Conservation (phyloP, 2,797 vertebrate species). For the Epinephelus awoara region DNA sequence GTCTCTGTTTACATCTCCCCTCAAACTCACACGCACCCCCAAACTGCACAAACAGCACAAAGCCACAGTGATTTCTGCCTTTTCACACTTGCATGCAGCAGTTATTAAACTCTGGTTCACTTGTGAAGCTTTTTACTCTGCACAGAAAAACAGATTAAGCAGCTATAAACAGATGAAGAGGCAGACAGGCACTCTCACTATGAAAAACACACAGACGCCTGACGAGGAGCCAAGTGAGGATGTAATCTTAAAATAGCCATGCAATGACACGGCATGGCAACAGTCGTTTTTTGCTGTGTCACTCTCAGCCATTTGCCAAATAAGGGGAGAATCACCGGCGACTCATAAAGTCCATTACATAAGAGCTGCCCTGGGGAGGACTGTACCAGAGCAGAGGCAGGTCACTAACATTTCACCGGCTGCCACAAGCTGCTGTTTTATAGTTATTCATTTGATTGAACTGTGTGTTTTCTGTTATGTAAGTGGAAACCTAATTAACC, state of each 20-base stretch:
- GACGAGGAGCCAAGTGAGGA: constrained; percentile 38
- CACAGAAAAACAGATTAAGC: constrained; percentile 41
- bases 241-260: constrained; percentile 64
- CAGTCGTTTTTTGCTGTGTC: constrained; percentile 62
- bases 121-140: constrained; percentile 22
- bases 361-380: constrained; percentile 50
- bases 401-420: constrained; percentile 43
- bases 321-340: constrained; percentile 58
- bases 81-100: background rate
- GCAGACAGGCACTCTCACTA: constrained; percentile 4
- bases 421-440: constrained; percentile 28
- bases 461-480: constrained; percentile 21
- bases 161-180: constrained; percentile 34
- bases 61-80: background rate
- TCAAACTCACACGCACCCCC: background rate
- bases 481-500: constrained; percentile 23
- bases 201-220: constrained; percentile 20
- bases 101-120: constrained; percentile 15
- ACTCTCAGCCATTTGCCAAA: constrained; percentile 60
- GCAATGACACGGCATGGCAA: constrained; percentile 25
- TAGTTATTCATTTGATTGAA: constrained; percentile 39
- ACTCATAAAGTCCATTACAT: constrained; percentile 65
- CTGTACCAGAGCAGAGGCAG: constrained; percentile 21
- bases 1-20: constrained; percentile 4
- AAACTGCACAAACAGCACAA: constrained; percentile 26